Conservation (phyloP, 2,797 vertebrate genomes). For the Labroides dimidiatus region DNA sequence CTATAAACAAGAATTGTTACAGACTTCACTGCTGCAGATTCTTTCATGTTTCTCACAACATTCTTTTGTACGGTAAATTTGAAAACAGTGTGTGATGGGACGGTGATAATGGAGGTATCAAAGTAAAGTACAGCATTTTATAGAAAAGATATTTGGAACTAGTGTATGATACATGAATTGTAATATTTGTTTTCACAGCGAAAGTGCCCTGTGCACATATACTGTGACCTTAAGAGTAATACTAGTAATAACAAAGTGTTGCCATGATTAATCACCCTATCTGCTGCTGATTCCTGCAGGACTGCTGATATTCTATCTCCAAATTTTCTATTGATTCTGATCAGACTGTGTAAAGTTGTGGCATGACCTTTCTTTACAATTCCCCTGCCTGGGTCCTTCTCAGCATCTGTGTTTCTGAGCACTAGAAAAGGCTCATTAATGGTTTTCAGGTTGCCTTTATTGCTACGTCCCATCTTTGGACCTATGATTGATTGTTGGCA, state of each 20-base stretch:
- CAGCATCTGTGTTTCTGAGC: constrained; percentile 76
- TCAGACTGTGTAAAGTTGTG: constrained; percentile 83
- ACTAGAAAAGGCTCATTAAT: constrained; percentile 73
- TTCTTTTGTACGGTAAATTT: constrained; percentile 72
- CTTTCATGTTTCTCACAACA: constrained; percentile 75
- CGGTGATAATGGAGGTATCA: constrained; percentile 61
- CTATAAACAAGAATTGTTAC: constrained; percentile 81
- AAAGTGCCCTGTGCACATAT: constrained; percentile 39
- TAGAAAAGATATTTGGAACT: constrained; percentile 38
- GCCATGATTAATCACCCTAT: constrained; percentile 84
- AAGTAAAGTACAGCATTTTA: constrained; percentile 52
- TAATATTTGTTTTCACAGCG: constrained; percentile 42
- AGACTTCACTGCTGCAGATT: constrained; percentile 70
- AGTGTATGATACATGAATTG: constrained; percentile 25
- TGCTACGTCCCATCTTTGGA: constrained; percentile 74
- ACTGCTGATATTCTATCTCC: constrained; percentile 77
- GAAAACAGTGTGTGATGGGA: constrained; percentile 52
- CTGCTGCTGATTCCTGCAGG: constrained; percentile 76
- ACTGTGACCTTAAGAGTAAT: constrained; percentile 59
- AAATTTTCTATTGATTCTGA: constrained; percentile 86
- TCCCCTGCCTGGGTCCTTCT: constrained; percentile 59
- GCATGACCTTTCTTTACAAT: constrained; percentile 82
- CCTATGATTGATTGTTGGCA: constrained; percentile 81
- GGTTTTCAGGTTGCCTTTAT: constrained; percentile 74
- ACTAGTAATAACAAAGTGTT: constrained; percentile 76